A percentile compares a stretch with the other conserved stretches of the same genome.
Evolutionary conservation across 2,797 vertebrate species (phyloP).

Genomic region (Pelodytes ibericus): DNA sequence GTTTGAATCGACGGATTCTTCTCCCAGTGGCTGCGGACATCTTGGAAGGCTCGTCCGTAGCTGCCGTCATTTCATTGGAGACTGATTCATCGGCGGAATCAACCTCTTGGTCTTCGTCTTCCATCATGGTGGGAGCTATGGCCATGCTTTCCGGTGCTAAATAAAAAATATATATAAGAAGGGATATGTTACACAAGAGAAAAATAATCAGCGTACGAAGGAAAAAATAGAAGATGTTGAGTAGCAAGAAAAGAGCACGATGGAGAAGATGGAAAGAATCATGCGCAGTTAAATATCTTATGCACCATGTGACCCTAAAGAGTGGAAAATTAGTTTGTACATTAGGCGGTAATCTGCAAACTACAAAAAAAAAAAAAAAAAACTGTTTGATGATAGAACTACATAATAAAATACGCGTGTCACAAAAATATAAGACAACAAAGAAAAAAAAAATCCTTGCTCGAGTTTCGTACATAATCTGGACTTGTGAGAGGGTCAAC

Average conservation of each 20-base stretch:
- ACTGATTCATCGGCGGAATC: conserved; percentile 94
- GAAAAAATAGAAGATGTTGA: neutral
- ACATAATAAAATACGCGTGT: too few relatives aligned
- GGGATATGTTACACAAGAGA: neutral
- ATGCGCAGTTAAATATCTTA: conserved; percentile 28
- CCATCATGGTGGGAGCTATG: conserved; percentile 82
- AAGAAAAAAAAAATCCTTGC: neutral
- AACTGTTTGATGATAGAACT: too few relatives aligned
- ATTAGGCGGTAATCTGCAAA: neutral
- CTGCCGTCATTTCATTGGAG: conserved; percentile 84
- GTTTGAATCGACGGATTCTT: conserved; percentile 93
- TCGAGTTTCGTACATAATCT: too few relatives aligned
- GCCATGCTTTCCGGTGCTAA: conserved; percentile 85
- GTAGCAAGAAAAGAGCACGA: too few relatives aligned
- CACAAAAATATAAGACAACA: neutral
- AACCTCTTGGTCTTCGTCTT: conserved; percentile 92
- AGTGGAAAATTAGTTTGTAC: conserved; percentile 33
- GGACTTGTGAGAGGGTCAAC: too few relatives aligned
- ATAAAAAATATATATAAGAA: conserved; percentile 2
- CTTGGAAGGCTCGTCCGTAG: conserved; percentile 86
- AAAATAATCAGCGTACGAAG: neutral
- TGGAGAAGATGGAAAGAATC: conserved; percentile 1
- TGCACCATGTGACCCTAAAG: conserved; percentile 42
- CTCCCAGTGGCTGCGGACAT: conserved; percentile 79
- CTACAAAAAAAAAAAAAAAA: too few relatives aligned